These are phyloP conservation scores for Pyrgilauda ruficollis DNA, from an alignment of 2,113 vertebrate genomes.

Conservation along the genomic window DNA sequence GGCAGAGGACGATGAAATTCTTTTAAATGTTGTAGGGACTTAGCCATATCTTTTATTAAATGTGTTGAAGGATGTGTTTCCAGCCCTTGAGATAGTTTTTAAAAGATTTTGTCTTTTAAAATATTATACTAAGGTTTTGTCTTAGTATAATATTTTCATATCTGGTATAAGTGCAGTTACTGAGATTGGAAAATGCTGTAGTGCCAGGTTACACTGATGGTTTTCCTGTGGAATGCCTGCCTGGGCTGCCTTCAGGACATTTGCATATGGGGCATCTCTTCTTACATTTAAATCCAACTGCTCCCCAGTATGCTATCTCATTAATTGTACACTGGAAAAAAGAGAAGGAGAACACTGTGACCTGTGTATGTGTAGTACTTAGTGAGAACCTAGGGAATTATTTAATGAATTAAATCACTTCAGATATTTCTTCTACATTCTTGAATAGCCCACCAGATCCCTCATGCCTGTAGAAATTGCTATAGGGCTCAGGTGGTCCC, in stretches of 20 bases:
- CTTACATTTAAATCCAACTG: neutral
- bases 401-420: constrained; percentile 48
- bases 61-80: neutral
- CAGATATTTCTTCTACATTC: constrained; percentile 41
- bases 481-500: constrained; percentile 42
- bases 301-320: constrained; percentile 29
- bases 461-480: constrained; percentile 19
- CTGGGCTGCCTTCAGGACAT: neutral
- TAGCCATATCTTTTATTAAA: neutral
- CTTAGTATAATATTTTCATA: neutral
- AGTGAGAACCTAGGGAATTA: constrained; percentile 42
- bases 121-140: neutral
- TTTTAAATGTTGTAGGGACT: neutral
- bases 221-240: neutral
- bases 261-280: neutral
- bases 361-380: neutral
- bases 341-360: neutral
- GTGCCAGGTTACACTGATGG: neutral
- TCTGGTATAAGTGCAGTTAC: neutral
- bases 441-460: constrained; percentile 36
- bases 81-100: neutral
- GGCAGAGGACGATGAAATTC: neutral
- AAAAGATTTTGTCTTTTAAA: neutral
- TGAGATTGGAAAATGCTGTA: neutral
- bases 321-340: constrained; percentile 20